These are phyloP conservation scores for Phalacrocorax carbo DNA, from an alignment of 2,113 vertebrate species.

Conservation along the genomic window DNA sequence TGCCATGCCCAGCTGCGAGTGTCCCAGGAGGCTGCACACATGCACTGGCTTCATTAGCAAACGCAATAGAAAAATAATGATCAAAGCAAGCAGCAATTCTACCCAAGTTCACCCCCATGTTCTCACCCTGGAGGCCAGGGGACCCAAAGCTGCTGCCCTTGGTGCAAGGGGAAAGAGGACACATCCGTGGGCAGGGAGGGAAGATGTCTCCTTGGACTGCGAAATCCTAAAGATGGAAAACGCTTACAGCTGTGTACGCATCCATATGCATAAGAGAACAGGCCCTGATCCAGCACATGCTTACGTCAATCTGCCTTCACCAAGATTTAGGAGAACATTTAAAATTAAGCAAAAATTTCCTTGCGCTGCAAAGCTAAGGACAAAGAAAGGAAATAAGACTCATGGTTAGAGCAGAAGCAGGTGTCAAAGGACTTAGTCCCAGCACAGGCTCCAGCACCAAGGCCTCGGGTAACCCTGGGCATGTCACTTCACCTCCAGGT, in stretches of 20 bases:
- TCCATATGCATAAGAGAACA: constrained; percentile 61
- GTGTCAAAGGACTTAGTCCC: not conserved
- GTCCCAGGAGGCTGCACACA: not conserved
- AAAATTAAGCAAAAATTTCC: constrained; percentile 37
- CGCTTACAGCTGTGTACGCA: constrained; percentile 33
- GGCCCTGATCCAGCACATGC: constrained; percentile 52
- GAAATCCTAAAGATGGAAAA: constrained; percentile 32
- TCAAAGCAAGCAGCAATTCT: not conserved
- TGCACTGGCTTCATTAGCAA: accelerated
- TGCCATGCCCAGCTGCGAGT: not conserved
- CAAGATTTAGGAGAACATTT: constrained; percentile 40
- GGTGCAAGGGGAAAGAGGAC: not conserved
- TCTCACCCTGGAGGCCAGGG: not conserved
- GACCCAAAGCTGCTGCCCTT: accelerated
- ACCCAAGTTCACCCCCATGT: not conserved
- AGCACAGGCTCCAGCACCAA: not conserved
- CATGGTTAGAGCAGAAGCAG: not conserved
- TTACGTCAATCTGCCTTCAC: constrained; percentile 60
- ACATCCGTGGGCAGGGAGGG: not conserved
- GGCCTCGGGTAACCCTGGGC: not conserved
- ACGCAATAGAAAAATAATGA: accelerated
- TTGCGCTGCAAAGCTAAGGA: constrained; percentile 22
- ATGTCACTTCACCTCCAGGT: not conserved
- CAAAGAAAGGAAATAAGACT: constrained; percentile 5
- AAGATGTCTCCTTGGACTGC: not conserved